These are phyloP conservation scores for Dinomys branickii DNA, from an alignment of 2,113 vertebrate genomes.

Conservation along the genomic window DNA sequence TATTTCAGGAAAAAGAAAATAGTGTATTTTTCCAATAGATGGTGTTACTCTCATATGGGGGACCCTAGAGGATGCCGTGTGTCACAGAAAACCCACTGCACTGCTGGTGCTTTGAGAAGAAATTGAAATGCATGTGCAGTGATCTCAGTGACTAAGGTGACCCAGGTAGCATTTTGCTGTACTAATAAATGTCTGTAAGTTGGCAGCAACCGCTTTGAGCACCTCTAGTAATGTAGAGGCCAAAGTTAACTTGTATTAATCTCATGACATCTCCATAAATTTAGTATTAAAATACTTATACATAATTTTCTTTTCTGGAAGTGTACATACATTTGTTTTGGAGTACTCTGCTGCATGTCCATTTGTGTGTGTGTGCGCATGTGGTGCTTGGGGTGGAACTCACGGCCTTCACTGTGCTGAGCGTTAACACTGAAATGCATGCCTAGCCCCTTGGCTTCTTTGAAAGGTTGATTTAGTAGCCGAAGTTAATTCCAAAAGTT, in stretches of 20 bases:
- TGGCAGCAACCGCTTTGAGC: neutral
- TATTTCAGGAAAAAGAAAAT: neutral
- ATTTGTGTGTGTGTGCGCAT: too few species aligned
- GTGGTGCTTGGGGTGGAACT: too few species aligned
- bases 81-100: neutral
- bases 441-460: neutral
- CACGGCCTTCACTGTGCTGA: neutral
- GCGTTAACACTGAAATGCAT: neutral
- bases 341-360: neutral
- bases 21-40: neutral
- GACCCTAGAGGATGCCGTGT: neutral
- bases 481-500: slow-evolving; percentile 26
- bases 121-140: neutral
- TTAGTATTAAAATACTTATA: neutral
- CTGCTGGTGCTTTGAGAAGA: neutral
- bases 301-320: neutral
- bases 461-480: slow-evolving; percentile 36
- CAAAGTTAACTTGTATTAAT: neutral
- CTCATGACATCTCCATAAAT: neutral
- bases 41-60: neutral
- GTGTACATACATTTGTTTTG: neutral
- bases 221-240: neutral
- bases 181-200: neutral
- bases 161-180: neutral
- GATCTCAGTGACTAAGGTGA: neutral